Base-by-base conservation (phyloP, 2,888 invertebrate genomes). In the Tuberolachnus salignus region DNA sequence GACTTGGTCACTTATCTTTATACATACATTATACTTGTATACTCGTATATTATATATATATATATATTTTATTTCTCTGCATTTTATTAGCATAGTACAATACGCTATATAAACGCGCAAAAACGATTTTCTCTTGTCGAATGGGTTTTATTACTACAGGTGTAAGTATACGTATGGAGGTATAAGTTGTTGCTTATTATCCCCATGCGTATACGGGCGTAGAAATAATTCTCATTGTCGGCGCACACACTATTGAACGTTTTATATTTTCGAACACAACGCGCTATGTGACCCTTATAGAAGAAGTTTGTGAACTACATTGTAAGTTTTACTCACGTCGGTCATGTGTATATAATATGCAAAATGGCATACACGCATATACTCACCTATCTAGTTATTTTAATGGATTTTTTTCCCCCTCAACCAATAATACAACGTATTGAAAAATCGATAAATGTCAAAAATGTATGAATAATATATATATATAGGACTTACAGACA, bases 181-280 rank as follows among this genome's bases (percentile, higher is more conserved):
- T n/a, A n/a, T n/a, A n/a, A n/a, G n/a, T n/a, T n/a, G n/a, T n/a
- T n/a, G n/a, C n/a, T n/a, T n/a, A n/a, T n/a, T n/a, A n/a, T n/a
- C n/a, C 16, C 21, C 46, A 66, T 64, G n/a, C n/a, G 34, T 3
- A 34, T n/a, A 3, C 1, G 42, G 0, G 16, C n/a, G 23, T 49
- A 23, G 23, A 66, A 49, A 66, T 66, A 66, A 66, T 23, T 66
- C 16, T 11, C 16, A 49, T 66, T 66, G 49, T 66, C 44, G 19
- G 16, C 9, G 14, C 14, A 14, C 14, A 14, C 57, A 57, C 21
- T 13, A 57, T 14, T 8, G 19, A 3, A 13, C n/a, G n/a, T 19
- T 53, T 10, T 55, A 23, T 14, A 23, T 4, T 55, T 21, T 11
- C 21, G 21, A 21, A 55, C 21, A 23, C 14, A 57, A 23, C 14